Conservation (phyloP, 2,797 vertebrate genomes). For the Darevskia nairensis region DNA sequence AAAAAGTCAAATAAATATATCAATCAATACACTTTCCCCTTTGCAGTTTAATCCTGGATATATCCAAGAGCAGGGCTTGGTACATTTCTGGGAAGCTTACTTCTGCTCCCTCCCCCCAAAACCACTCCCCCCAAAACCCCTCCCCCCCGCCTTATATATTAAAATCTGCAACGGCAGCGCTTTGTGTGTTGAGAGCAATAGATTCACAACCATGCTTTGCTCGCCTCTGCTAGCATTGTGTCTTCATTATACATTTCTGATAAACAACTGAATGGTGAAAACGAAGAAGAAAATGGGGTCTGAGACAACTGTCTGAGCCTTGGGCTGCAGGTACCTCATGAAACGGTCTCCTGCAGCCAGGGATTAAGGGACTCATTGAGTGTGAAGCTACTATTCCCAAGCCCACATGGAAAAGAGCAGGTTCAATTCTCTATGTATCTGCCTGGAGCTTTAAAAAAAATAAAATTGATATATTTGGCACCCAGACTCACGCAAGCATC, state of each 20-base stretch:
- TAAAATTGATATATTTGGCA: not conserved
- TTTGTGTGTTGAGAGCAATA: not conserved
- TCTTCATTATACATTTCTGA: not conserved
- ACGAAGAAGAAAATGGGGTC: not conserved
- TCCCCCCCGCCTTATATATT: not conserved
- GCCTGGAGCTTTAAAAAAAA: not conserved
- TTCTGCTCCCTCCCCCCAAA: too few species aligned
- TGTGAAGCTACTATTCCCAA: not conserved
- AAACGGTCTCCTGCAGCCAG: not conserved
- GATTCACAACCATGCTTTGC: not conserved
- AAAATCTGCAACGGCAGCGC: not conserved
- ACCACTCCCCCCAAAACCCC: too few species aligned
- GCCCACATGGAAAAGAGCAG: not conserved
- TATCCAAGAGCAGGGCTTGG: not conserved
- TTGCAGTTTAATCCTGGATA: not conserved
- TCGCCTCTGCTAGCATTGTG: not conserved
- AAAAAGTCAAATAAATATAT: too few species aligned
- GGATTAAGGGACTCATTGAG: not conserved
- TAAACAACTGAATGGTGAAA: not conserved
- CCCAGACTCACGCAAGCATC: not conserved
- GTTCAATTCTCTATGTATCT: slow-evolving; percentile 6
- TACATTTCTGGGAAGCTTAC: not conserved
- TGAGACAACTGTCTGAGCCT: not conserved
- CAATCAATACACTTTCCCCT: too few species aligned
- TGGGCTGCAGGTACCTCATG: not conserved